Evolutionary conservation across 2,797 vertebrate genomes (phyloP), one percentile per base, ranked within the genome.

Genomic region (Coendou prehensilis): DNA sequence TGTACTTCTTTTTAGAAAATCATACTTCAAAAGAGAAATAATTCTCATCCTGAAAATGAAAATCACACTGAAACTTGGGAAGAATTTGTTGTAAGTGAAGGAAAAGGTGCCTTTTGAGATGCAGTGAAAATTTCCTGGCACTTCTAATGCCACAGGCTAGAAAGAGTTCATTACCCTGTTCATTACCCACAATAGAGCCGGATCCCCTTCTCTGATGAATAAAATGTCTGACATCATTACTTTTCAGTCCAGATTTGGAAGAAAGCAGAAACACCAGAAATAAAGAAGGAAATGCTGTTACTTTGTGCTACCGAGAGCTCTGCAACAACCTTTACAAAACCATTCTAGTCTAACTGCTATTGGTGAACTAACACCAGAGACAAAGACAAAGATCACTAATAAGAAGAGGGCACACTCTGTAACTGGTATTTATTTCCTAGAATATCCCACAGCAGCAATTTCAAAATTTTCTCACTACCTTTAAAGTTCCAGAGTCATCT

Each of bases 1-100:
- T 69, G 5, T 92, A 84, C 76, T 93, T 69, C 67, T n/a, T 41
- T 90, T 47, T 93, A 87, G 81, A 92, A 97, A 97, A 96, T 85
- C 82, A 81, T 73, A 50, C 56, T 81, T 89, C 0, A 76, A 89
- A 85, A 85, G 76, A 50, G 73, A 95, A 92, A 57, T 9, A 93
- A 33, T 52, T 56, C 47, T 93, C 89, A 63, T 8, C 56, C 67
- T 94, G 20, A 73, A 82, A 93, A 92, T 57, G 33, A 22, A 83
- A 83, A 91, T 75, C 80, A 67, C n/a, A 67, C 75, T 54, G 54
- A 86, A 90, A 67, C 28, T 85, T 54, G 18, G 33, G 61, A 64
- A 89, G 73, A 61, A 69, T 37, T 54, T 94, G 95, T 95, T 94
- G 30, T 84, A 83, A 57, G 45, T 57, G 73, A 91, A 64, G 47